Evolutionary conservation across 1,140 invertebrate genomes (phyloP), one percentile per base, ranked within the genome.

Genomic region (Spodoptera litura): DNA sequence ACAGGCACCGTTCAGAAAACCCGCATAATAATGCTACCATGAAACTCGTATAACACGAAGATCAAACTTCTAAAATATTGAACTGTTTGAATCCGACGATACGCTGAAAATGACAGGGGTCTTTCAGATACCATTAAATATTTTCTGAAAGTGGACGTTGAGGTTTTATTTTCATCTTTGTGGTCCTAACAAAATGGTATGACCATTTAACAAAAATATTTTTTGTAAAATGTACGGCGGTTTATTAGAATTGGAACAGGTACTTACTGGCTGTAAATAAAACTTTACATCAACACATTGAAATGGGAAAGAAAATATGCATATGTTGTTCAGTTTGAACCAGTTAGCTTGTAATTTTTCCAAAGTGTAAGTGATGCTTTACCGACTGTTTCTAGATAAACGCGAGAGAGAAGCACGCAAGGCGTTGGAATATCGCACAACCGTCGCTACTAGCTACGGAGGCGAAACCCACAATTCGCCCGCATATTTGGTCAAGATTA

Each of bases 401-500:
- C 55, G 31, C n/a, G 12, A 13, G 6, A 15, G 38, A 75, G 27
- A 75, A 44, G 49, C 58, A 81, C 44, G 66, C 49, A 72, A 78
- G 79, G 75, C 59, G 59, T 72, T 52, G 35, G 64, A 77, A 83
- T 55, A 75, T 78, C 58, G 76, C 75, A 82, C 80, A 83, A 82
- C 81, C 84, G 80, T 64, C 80, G 84, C 83, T 87, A 89, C 88
- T 89, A 87, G 85, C 74, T 61, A 68, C 59, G 78, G 70, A 81
- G 72, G 79, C 82, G 82, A 82, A 80, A 80, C 76, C 84, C 89
- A 81, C 89, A 89, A 88, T 86, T 85, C 86, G 81, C 85, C 86
- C 88, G 89, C 85, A 89, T 90, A 89, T 90, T 91, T 90, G 88
- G 90, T 89, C 89, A 89, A 91, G 89, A 93, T 93, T 91, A 91